Percentiles rank a stretch among this genome's conserved stretches.
Evolutionary conservation across 2,888 invertebrate species (phyloP).

Genomic region (Sesamia inferens): DNA sequence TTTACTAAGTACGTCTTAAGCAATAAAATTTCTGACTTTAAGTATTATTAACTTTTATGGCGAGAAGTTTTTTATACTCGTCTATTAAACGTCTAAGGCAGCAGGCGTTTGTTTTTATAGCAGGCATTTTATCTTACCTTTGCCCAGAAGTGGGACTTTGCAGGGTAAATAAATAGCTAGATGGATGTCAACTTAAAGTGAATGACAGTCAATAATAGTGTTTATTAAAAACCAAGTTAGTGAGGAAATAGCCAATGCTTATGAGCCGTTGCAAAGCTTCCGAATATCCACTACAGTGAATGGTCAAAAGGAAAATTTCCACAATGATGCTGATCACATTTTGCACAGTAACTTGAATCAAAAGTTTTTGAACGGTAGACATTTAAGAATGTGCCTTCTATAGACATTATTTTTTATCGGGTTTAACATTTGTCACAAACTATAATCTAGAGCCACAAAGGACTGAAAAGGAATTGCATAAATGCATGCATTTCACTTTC

Average conservation of each 20-base stretch:
- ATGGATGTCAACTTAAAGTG: not conserved
- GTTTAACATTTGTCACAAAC: not conserved
- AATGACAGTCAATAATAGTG: not conserved
- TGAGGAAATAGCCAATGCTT: not conserved
- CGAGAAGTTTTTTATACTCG: slow-evolving; percentile 50
- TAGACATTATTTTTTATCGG: not conserved
- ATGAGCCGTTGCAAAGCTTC: not conserved
- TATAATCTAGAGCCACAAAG: not conserved
- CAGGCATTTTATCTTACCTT: slow-evolving; percentile 6
- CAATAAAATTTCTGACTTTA: slow-evolving; percentile 44
- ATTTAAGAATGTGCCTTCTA: not conserved
- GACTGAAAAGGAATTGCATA: not conserved
- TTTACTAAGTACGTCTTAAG: slow-evolving; percentile 33
- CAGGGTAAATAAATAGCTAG: not conserved
- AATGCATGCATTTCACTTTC: not conserved
- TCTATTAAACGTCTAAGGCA: slow-evolving; percentile 32
- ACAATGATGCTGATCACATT: slow-evolving; percentile 14
- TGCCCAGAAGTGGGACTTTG: not conserved
- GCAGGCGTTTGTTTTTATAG: slow-evolving; percentile 24
- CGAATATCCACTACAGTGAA: slow-evolving; percentile 5
- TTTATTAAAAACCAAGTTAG: not conserved
- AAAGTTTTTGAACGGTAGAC: not conserved
- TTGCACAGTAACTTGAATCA: not conserved
- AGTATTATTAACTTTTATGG: slow-evolving; percentile 53
- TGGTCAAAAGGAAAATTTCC: slow-evolving; percentile 26